Base-by-base conservation (phyloP, 2,797 vertebrate genomes). In the Propithecus perrieri region DNA sequence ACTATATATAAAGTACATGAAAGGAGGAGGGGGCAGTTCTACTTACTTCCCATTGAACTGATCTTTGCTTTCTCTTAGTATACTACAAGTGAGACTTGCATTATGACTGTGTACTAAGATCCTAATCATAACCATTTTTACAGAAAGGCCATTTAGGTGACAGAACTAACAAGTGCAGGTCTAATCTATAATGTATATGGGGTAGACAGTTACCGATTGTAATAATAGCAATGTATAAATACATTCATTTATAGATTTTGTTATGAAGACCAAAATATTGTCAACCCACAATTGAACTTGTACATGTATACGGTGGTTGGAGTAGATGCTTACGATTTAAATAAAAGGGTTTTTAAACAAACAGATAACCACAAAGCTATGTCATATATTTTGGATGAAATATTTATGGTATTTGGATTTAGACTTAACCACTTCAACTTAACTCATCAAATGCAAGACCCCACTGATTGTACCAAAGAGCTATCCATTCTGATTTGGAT, bases 401-500 rank as follows among this genome's bases (percentile, higher is more conserved):
- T 91, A 80, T 75, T 95, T 84, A 57, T 38, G 78, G 30, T n/a
- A 61, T 48, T 48, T 94, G 38, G 11, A 35, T 91, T 94, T 85
- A 80, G 26, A 79, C 28, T 14, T 80, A 95, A 89, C n/a, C 43
- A 74, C 46, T 86, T 76, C 53, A n/a, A 30, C n/a, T 90, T 96
- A 28, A 91, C 28, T 93, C 53, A 87, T 81, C 65, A 59, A 80
- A 30, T 92, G 55, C 12, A 81, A 50, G 48, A 67, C 53, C 57
- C 69, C 61, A 33, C 13, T 63, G 48, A 74, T 4, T 72, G 4
- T 65, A 59, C 17, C 17, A 80, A 87, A 89, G 22, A 26, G 69
- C 33, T 28, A n/a, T 35, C 24, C 61, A 71, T 46, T 85, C 94
- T 97, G 91, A 95, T 97, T 86, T 86, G 89, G 84, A 69, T 97